Conservation (phyloP, 2,797 vertebrate genomes). For the Sternotherus odoratus region DNA sequence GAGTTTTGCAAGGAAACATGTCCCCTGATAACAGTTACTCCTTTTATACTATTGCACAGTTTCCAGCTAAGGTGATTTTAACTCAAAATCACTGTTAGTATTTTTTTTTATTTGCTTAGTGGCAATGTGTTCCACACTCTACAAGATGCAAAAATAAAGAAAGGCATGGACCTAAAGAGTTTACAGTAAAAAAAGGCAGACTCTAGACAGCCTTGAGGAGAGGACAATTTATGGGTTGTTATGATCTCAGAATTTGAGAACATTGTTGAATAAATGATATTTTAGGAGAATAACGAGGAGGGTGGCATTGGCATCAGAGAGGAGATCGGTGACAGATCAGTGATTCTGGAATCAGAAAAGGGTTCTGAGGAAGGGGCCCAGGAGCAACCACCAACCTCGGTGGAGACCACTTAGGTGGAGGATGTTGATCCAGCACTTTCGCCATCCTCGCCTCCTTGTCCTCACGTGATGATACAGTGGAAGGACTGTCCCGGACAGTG, state of each 20-base stretch:
- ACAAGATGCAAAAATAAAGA: background rate
- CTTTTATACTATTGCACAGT: background rate
- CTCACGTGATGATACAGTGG: too few species aligned
- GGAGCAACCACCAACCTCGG: too few species aligned
- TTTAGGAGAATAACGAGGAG: background rate
- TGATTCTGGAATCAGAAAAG: too few species aligned
- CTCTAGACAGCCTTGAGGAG: background rate
- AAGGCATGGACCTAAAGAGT: background rate
- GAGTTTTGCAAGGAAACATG: background rate
- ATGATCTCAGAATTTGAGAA: background rate
- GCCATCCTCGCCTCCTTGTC: too few species aligned
- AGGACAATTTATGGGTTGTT: conserved; percentile 3
- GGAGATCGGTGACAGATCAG: too few species aligned
- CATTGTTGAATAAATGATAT: background rate
- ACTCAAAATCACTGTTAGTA: background rate
- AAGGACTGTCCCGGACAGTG: too few species aligned
- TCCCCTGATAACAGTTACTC: background rate
- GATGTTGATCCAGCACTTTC: too few species aligned
- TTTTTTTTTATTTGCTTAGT: conserved; percentile 4
- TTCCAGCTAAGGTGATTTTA: background rate
- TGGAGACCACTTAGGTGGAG: too few species aligned
- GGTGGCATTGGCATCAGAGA: too few species aligned
- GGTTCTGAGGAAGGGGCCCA: too few species aligned
- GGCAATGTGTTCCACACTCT: background rate
- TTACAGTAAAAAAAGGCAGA: background rate